Base-by-base conservation (phyloP, 2,113 vertebrate genomes). In the Alaudala cheleensis region DNA sequence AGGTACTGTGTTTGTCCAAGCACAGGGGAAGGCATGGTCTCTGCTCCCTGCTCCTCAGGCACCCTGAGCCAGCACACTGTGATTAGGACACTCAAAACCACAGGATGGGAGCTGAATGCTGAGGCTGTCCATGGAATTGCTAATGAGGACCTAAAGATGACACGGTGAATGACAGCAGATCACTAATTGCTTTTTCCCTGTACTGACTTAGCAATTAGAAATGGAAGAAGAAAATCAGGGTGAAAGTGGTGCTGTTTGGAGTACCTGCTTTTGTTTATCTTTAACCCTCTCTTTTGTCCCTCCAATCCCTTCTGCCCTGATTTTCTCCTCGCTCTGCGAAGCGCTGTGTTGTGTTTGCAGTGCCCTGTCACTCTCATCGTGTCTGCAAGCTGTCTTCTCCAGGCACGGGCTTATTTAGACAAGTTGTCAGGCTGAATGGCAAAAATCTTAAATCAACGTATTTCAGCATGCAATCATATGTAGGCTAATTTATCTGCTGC, bases 371-470 rank as follows among this genome's bases (percentile, higher is more conserved):
- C 96, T 95, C 62, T 7, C 89, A 87, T 92, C 93, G 45, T 90
- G 93, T 95, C 96, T 97, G 95, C 39, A 72, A 97, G 85, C 96
- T 98, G 96, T 97, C 97, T 97, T 94, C 97, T 95, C 57, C 33
- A 88, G 96, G 88, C 95, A 92, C 42, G 91, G 96, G 94, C 95
- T 95, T 97, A 96, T 98, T 97, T 97, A 98, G 96, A 97, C 91
- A 97, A 97, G 87, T 97, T 97, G 97, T 97, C 98, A 98, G 94
- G 90, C 91, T 95, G 96, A 96, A 97, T 88, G 95, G 96, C 91
- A 91, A 94, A 96, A 96, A 91, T 56, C 93, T 95, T 96, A 97
- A 98, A 97, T 98, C 97, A 97, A 95, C 96, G 94, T 96, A 96
- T 97, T 98, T 97, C 96, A 40, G 22, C 95, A 93, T 94, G 93